These are phyloP conservation scores for Epinotia brunnichana DNA, from an alignment of 2,888 invertebrate species.

Conservation along the genomic window DNA sequence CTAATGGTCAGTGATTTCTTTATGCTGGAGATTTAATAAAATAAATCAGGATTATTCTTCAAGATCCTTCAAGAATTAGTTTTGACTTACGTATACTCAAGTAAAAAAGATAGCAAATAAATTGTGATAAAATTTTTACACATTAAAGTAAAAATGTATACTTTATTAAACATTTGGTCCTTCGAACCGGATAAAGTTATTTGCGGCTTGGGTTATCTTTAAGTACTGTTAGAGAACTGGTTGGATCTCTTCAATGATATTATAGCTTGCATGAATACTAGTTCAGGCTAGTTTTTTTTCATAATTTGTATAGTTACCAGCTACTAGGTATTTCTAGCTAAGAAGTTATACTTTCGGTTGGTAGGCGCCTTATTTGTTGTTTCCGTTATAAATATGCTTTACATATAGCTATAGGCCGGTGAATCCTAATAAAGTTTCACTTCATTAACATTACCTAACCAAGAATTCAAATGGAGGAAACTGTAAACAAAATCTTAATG, in stretches of 20 bases:
- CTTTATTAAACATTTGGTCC: too few relatives aligned
- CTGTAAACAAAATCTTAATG: background rate
- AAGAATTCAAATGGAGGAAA: background rate
- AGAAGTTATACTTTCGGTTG: background rate
- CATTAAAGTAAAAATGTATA: background rate
- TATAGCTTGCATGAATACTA: background rate
- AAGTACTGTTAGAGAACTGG: background rate
- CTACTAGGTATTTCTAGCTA: background rate
- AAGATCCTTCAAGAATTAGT: conserved; percentile 12
- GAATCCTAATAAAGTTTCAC: conserved; percentile 1
- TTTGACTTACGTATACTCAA: background rate
- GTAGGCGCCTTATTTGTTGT: background rate
- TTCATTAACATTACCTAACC: background rate
- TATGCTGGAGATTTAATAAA: background rate
- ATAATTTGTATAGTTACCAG: background rate
- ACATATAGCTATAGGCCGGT: background rate
- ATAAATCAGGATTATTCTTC: conserved; percentile 7
- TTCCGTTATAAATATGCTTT: background rate
- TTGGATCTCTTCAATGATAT: background rate
- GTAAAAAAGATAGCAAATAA: background rate
- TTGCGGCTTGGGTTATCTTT: background rate
- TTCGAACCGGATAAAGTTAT: background rate
- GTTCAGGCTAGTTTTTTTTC: background rate
- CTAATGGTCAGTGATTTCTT: conserved; percentile 1
- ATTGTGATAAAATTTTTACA: conserved; percentile 1